Conservation (phyloP, 2,113 vertebrate genomes). For the Corydoras sp. region DNA sequence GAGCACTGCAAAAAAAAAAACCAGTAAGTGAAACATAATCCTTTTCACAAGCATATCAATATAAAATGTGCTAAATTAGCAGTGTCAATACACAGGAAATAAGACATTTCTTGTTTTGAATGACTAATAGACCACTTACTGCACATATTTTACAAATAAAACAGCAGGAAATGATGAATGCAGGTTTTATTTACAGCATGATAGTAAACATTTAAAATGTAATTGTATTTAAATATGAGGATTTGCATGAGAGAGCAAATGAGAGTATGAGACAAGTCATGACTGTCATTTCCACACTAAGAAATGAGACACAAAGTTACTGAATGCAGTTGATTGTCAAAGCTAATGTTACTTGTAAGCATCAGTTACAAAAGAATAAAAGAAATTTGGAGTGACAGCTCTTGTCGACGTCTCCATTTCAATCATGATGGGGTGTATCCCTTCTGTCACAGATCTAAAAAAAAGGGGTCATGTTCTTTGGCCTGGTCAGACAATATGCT, state of each 20-base stretch:
- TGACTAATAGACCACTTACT: no score
- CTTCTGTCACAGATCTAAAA: constrained; percentile 37
- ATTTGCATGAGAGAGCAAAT: background rate
- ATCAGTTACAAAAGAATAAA: constrained; percentile 2
- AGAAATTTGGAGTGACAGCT: constrained; percentile 40
- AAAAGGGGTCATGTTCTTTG: background rate
- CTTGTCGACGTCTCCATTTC: constrained; percentile 44
- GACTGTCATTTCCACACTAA: constrained; percentile 18
- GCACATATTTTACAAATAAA: background rate
- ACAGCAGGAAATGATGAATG: background rate
- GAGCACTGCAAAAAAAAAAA: no score
- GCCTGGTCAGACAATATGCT: no score
- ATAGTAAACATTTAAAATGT: background rate
- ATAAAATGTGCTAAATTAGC: no score
- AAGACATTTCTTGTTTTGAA: no score
- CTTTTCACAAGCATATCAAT: no score
- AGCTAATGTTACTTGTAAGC: constrained; percentile 7
- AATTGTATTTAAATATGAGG: background rate
- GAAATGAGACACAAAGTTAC: constrained; percentile 10
- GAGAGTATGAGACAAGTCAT: constrained; percentile 5
- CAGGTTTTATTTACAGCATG: background rate
- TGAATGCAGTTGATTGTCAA: constrained; percentile 25
- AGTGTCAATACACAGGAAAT: no score
- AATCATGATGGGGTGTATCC: constrained; percentile 28
- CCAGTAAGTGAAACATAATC: no score